Percentiles rank a stretch among this genome's conserved stretches.
Conservation (phyloP, 1,140 invertebrate species). For the Halotydeus destructor region DNA sequence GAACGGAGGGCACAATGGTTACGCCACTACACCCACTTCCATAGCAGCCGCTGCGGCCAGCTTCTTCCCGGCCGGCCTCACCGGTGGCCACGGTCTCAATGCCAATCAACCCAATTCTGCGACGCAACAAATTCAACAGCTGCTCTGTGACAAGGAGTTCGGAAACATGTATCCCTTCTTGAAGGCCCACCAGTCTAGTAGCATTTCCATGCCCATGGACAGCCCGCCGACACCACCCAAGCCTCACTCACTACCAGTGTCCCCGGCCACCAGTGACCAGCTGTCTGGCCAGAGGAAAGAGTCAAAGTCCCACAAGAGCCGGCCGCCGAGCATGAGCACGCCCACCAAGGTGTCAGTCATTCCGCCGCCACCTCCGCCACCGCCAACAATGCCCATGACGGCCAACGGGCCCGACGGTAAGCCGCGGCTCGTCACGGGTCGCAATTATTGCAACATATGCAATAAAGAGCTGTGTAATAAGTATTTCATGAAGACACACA, state of each 20-base stretch:
- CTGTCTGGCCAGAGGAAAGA: no score
- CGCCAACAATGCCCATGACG: constrained; percentile 11
- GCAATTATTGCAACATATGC: constrained; percentile 92
- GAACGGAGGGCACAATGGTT: not conserved
- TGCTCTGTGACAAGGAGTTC: not conserved
- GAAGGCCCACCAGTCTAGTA: constrained; percentile 75
- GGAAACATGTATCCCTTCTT: constrained; percentile 34
- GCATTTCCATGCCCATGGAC: constrained; percentile 48
- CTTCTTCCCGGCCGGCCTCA: constrained; percentile 1
- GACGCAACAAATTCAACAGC: constrained; percentile 2
- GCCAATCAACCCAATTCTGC: constrained; percentile 4
- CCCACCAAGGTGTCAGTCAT: not conserved
- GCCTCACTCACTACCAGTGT: constrained; percentile 93
- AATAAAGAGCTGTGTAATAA: constrained; percentile 99
- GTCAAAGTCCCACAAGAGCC: no score
- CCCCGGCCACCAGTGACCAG: no score
- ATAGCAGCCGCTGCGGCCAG: constrained; percentile 4
- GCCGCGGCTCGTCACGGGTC: constrained; percentile 28
- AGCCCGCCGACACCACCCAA: constrained; percentile 98
- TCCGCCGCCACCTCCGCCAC: constrained; percentile 12
- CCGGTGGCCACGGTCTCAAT: not conserved
- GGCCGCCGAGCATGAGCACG: not conserved
- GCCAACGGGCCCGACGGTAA: constrained; percentile 19
- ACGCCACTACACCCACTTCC: constrained; percentile 12
- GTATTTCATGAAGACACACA: constrained; percentile 98